Evolutionary conservation across 2,797 vertebrate species (phyloP), one percentile per base, ranked within the genome.

Genomic region (Megaceryle alcyon): DNA sequence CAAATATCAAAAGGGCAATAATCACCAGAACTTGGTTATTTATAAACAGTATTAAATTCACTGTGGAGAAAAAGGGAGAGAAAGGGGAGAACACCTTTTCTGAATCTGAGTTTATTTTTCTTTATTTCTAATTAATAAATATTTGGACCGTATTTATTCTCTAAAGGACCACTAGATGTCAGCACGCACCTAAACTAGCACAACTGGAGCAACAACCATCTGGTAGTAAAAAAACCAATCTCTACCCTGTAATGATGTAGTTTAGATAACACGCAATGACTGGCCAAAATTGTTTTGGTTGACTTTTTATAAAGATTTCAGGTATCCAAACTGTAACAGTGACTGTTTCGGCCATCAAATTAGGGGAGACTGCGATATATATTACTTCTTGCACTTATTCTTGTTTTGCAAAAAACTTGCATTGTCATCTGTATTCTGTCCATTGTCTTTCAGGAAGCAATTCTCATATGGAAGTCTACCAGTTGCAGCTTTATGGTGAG

Each of bases 91-190:
- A 54, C 7, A 49, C 0, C 0, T 0, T 5, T 51, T 87, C 33
- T 43, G 5, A 71, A 46, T 86, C 44, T 26, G 46, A 76, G 25
- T 33, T 78, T 66, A 19, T 92, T 89, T 26, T 56, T 87, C 7
- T 81, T 79, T 53, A 26, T 64, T 53, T 57, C 29, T 59, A 59
- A 94, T 69, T 78, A 90, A 31, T 54, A 28, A 28, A 22, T 4
- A 1, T 68, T 76, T 61, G 51, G 48, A 22, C 37, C 39, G 10
- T 14, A 57, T 71, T 76, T 63, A 65, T 57, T 85, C 88, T 57
- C 17, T 39, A 7, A n/a, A 48, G 85, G 65, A 56, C 97, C 98
- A 97, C 97, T 97, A 98, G 98, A 91, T 98, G 98, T 97, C 97
- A 97, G 97, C 94, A 88, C 76, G 29, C 64, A 51, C 78, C 53